Evolutionary conservation across 2,113 vertebrate species (phyloP), one percentile per base, ranked within the genome.

Genomic region (Anas platyrhynchos): DNA sequence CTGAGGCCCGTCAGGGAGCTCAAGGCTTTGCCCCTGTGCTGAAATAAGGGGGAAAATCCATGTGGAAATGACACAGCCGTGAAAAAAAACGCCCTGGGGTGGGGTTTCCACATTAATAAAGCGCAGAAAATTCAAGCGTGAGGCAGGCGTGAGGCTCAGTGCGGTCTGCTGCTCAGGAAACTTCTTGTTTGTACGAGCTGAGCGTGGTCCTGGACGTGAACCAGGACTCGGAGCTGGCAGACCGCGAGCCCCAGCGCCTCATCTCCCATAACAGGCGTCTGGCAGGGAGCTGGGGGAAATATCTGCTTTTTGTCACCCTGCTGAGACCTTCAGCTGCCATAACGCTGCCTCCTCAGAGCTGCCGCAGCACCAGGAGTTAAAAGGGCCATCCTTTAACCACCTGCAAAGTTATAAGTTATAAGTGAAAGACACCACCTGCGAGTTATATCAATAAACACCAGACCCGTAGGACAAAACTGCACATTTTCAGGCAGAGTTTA

Each of bases 221-320:
- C 18, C 8, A 4, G 36, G 16, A 22, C 78, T 34, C n/a, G 9
- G 22, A 38, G 68, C 4, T 6, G 67, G 7, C 43, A 6, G 36
- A 50, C 41, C 26, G 8, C 58, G 38, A 34, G 34, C 0, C 13
- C 0, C 1, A 50, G n/a, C 6, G 0, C 38, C 56, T 36, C 23
- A 34, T 34, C 7, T 27, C 36, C 69, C 16, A 1, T 58, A 66
- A 38, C 0, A 34, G 34, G 25, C 62, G 31, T 7, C 21, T 36
- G n/a, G 32, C 25, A 8, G 4, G 15, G 17, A 15, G 73, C 72
- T 52, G 16, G 25, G 23, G 50, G 27, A 46, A 83, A 22, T 14
- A n/a, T 6, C 58, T 48, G 32, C 4, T 55, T 5, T 58, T 61
- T 20, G 32, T 26, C 0, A 0, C 17, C 17, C 65, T 1, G 1